Base-by-base conservation (phyloP, 2,888 invertebrate genomes). In the Agrochola circellaris region DNA sequence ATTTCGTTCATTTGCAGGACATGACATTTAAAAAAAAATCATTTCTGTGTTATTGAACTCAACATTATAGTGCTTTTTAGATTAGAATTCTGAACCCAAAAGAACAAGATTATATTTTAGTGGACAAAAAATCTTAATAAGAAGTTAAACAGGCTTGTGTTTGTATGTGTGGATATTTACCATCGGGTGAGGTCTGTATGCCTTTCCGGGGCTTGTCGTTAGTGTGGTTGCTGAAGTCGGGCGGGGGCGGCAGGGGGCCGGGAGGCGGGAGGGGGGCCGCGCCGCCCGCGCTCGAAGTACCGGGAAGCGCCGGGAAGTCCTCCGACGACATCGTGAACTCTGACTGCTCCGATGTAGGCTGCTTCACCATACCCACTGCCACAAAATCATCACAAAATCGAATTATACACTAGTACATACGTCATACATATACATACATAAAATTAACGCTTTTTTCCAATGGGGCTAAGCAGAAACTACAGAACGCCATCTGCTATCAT, bases 261-360 rank as follows among this genome's bases (percentile, higher is more conserved):
- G 81, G 83, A n/a, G 87, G 82, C 20, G 88, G 88, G 42, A 85
- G 90, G 34, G 90, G 88, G 54, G 91, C 89, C 68, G 89, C 86
- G 75, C 92, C 93, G 82, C 93, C 95, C 75, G 98, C 98, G 89
- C 98, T 97, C 90, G 98, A 98, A 88, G 99, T 99, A 91, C 99
- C 99, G 87, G 99, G 99, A 93, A 99, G 97, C 94, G 99, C 99
- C 90, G 99, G 99, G 97, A 99, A 99, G 97, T 99, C 99, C 97
- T 99, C 99, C 91, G 98, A 99, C 92, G 99, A 99, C 98, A 99
- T 99, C 92, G 99, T 98, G 97, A 99, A 99, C 97, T 99, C 99
- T 87, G 98, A 98, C 93, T 99, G 98, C 96, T 99, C 99, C 71
- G 98, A 98, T 92, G 98, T 98, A 85, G 99, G 99, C 96, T 99